These are phyloP conservation scores for Ptychadena robeensis DNA, from an alignment of 2,797 vertebrate species.

Conservation along the genomic window DNA sequence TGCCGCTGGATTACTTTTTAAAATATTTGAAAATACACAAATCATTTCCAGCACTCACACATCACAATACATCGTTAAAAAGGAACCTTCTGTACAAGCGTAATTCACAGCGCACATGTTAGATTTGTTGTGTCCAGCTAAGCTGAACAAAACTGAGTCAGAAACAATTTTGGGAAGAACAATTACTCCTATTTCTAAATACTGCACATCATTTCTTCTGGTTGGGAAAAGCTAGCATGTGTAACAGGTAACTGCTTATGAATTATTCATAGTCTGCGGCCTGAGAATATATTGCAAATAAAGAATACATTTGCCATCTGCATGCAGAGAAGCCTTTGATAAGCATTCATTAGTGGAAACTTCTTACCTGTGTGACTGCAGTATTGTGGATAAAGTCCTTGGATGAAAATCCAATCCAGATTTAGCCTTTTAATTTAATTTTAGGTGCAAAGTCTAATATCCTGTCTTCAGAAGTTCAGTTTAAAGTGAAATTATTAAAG, in stretches of 20 bases:
- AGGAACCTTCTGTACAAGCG: conserved; percentile 9
- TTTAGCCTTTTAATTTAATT: conserved; percentile 39
- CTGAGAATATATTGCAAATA: conserved; percentile 51
- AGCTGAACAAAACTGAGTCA: conserved; percentile 52
- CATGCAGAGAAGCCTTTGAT: conserved; percentile 42
- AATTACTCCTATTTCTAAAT: conserved; percentile 48
- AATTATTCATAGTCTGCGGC: conserved; percentile 53
- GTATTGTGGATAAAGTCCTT: conserved; percentile 16
- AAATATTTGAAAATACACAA: conserved; percentile 29
- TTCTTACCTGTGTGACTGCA: conserved; percentile 36
- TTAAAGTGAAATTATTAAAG: not conserved
- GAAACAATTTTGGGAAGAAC: conserved; percentile 48
- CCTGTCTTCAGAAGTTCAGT: not conserved
- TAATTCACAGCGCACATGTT: conserved; percentile 46
- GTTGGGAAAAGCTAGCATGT: conserved; percentile 38
- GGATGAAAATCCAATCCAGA: conserved; percentile 12
- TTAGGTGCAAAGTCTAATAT: not conserved
- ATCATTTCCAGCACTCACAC: conserved; percentile 17
- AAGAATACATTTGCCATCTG: conserved; percentile 45
- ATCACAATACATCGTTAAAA: conserved; percentile 36
- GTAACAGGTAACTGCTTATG: conserved; percentile 52
- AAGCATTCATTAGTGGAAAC: conserved; percentile 35
- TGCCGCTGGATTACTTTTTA: conserved; percentile 30
- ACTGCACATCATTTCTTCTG: conserved; percentile 31
- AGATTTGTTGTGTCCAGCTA: conserved; percentile 55